A percentile compares a stretch with the other conserved stretches of the same genome.
phyloP scores from a whole-genome alignment of 1,140 invertebrate species.

The Gyrodactylus salaris region DNA sequence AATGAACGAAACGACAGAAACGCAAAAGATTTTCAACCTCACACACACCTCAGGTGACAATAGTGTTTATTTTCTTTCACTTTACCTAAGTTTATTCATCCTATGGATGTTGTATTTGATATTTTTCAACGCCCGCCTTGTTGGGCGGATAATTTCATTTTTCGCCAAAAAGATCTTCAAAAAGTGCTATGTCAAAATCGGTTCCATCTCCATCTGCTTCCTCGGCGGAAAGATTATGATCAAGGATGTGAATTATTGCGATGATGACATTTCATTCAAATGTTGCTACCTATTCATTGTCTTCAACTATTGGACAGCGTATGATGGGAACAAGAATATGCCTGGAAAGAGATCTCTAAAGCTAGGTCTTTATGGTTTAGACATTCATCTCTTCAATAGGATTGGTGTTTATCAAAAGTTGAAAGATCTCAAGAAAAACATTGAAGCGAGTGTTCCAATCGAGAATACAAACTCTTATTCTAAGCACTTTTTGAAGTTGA shows the following conservation, averaged over 20 bases:
- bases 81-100: neutral
- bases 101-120: neutral
- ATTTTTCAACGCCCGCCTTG: neutral
- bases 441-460: neutral
- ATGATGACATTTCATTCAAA: neutral
- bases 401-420: neutral
- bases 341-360: neutral
- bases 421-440: neutral
- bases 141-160: neutral
- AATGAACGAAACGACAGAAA: too few relatives aligned
- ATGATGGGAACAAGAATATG: neutral
- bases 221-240: neutral
- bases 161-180: neutral
- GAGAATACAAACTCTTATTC: neutral
- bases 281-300: neutral
- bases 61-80: neutral
- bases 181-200: neutral
- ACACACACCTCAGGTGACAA: too few relatives aligned
- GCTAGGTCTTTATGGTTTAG: neutral
- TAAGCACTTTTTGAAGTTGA: neutral
- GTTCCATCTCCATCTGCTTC: neutral
- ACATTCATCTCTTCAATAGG: neutral
- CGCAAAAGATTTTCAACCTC: too few relatives aligned
- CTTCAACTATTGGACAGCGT: neutral
- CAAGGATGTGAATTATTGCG: neutral